Conservation (phyloP, 53 echinoderm and acorn worm species). For the Paelopatides confundens region DNA sequence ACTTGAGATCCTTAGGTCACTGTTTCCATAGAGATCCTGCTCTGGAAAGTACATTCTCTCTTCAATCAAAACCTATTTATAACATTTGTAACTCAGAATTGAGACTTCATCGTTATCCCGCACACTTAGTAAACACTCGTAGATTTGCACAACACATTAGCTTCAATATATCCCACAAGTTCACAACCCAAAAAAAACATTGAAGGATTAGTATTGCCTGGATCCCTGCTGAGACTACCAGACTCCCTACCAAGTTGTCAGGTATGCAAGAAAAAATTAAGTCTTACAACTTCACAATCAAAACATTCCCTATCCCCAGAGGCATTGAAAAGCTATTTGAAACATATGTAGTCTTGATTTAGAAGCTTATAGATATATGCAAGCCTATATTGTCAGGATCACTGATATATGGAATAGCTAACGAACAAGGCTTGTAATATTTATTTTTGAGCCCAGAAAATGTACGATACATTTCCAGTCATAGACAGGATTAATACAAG, state of each 20-base stretch:
- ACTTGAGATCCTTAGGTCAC: too few relatives aligned
- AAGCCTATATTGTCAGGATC: neutral
- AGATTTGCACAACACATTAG: constrained; percentile 2
- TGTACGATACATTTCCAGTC: too few relatives aligned
- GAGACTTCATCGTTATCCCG: neutral
- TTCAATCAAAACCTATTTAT: neutral
- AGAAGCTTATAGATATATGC: neutral
- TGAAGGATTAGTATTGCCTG: neutral
- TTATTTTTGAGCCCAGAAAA: too few relatives aligned
- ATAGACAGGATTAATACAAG: too few relatives aligned
- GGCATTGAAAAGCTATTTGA: neutral
- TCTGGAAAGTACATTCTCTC: too few relatives aligned
- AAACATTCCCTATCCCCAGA: neutral
- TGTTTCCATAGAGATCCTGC: too few relatives aligned
- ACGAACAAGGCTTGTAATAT: neutral
- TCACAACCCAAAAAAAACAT: neutral
- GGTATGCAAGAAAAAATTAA: neutral
- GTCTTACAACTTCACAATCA: neutral
- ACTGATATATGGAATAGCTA: neutral
- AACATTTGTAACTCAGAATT: neutral
- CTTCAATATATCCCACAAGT: neutral
- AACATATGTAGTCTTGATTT: neutral
- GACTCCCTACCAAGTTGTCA: neutral
- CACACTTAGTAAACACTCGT: neutral
- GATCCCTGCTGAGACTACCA: neutral